A percentile compares a stretch with the other conserved stretches of the same genome.
phyloP scores from a whole-genome alignment of 2,113 vertebrate species.

The Oryctolagus cuniculus region mOryCun1.1 NC_091453.1:49895501-49896000 shows the following conservation, averaged over 20 bases:
- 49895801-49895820: slow-evolving; percentile 54
- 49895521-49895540: slow-evolving; percentile 82
- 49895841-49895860: slow-evolving; percentile 61
- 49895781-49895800: slow-evolving; percentile 67
- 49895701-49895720: slow-evolving; percentile 48
- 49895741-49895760: slow-evolving; percentile 67
- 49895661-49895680: slow-evolving; percentile 63
- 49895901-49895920: slow-evolving; percentile 70
- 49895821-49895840: slow-evolving; percentile 68
- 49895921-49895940: slow-evolving; percentile 59
- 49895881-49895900: slow-evolving; percentile 66
- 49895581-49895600: slow-evolving; percentile 79
- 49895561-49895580: slow-evolving; percentile 41
- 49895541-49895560: slow-evolving; percentile 73
- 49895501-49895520: slow-evolving; percentile 81
- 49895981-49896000: slow-evolving; percentile 56
- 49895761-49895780: slow-evolving; percentile 44
- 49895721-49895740: slow-evolving; percentile 38
- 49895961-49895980: slow-evolving; percentile 48
- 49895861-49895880: slow-evolving; percentile 42
- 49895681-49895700: slow-evolving; percentile 54
- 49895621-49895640: slow-evolving; percentile 69
- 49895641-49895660: slow-evolving; percentile 65
- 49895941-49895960: slow-evolving; percentile 53
- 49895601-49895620: slow-evolving; percentile 76